Evolutionary conservation across 23 tunicate genomes (phyloP).

Genomic region (Halocynthia aurantium): DNA sequence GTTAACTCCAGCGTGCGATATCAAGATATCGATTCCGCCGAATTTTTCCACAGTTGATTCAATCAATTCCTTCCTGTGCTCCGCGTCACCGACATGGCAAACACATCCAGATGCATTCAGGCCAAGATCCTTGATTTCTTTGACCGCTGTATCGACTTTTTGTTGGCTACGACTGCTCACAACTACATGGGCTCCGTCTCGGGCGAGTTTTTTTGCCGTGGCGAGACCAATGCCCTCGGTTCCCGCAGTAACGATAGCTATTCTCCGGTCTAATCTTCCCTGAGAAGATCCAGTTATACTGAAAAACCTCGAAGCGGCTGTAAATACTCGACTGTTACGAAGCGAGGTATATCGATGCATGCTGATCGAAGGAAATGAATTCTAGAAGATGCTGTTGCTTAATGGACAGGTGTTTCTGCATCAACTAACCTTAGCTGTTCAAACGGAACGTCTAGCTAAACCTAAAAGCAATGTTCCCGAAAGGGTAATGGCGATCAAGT

Average conservation of each 20-base stretch:
- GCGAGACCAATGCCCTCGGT: slow-evolving; percentile 33
- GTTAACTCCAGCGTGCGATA: slow-evolving; percentile 19
- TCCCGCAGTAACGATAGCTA: slow-evolving; percentile 21
- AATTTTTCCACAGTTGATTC: not conserved
- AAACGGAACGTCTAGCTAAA: too few species aligned
- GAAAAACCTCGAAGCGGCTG: too few species aligned
- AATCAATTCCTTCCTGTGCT: not conserved
- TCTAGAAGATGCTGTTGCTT: too few species aligned
- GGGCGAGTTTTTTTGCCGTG: slow-evolving; percentile 21
- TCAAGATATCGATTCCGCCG: slow-evolving; percentile 6
- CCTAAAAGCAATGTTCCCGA: too few species aligned
- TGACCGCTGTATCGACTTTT: slow-evolving; percentile 26
- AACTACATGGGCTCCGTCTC: slow-evolving; percentile 28
- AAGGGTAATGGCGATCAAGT: too few species aligned
- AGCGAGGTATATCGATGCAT: too few species aligned
- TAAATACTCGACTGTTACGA: too few species aligned
- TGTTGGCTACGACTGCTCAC: slow-evolving; percentile 30
- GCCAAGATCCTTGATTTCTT: not conserved
- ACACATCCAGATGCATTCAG: slow-evolving; percentile 11
- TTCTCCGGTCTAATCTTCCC: not conserved
- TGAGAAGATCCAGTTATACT: too few species aligned
- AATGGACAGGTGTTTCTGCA: too few species aligned
- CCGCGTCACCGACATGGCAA: not conserved
- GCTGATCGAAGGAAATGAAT: too few species aligned
- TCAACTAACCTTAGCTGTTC: too few species aligned